phyloP scores from a whole-genome alignment of 1,140 invertebrate species.

The Megalopta genalis region DNA sequence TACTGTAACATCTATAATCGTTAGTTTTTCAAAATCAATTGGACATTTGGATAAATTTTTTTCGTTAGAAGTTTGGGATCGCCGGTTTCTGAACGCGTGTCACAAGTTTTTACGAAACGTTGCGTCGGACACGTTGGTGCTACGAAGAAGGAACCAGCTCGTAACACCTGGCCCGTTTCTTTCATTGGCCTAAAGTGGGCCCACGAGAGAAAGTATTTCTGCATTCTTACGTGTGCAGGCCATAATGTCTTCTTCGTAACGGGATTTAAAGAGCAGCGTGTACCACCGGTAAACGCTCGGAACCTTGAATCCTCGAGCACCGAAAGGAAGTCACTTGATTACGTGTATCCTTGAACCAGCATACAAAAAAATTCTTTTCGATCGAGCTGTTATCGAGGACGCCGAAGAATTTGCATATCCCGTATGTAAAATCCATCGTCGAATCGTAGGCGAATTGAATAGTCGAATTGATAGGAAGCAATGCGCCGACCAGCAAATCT shows the following conservation, averaged over 20 bases:
- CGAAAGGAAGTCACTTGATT: slow-evolving; percentile 1
- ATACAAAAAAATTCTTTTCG: neutral
- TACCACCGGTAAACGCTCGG: slow-evolving; percentile 28
- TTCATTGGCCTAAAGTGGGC: slow-evolving; percentile 31
- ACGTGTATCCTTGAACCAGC: slow-evolving; percentile 7
- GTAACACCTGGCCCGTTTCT: slow-evolving; percentile 2
- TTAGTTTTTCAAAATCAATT: no score
- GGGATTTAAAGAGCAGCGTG: slow-evolving; percentile 47
- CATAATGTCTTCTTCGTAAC: slow-evolving; percentile 49
- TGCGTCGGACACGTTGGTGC: neutral
- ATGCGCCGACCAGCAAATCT: no score
- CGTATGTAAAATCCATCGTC: neutral
- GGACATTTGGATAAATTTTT: no score
- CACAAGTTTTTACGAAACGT: neutral
- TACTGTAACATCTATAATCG: no score
- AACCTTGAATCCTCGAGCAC: slow-evolving; percentile 25
- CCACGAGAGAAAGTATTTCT: slow-evolving; percentile 53
- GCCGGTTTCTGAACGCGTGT: neutral
- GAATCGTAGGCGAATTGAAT: neutral
- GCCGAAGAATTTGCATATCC: neutral
- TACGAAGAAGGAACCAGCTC: neutral
- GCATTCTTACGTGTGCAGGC: slow-evolving; percentile 42
- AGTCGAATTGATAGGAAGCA: neutral
- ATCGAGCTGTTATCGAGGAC: neutral
- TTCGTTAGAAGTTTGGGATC: neutral